These are phyloP conservation scores for Portevinia maculata DNA, from an alignment of 2,888 invertebrate genomes.

Conservation along the genomic window DNA sequence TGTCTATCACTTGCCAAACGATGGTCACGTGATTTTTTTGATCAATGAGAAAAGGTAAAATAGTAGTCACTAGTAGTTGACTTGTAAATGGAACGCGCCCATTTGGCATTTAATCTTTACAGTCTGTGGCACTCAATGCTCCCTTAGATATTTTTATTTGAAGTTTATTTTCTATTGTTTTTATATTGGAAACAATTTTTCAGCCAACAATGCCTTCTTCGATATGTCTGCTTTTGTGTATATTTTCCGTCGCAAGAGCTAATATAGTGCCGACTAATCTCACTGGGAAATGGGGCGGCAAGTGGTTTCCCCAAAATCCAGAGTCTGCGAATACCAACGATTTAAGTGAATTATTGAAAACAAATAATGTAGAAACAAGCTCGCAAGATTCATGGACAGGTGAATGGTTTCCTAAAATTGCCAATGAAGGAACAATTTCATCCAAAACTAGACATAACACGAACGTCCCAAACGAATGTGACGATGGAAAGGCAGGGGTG, in stretches of 20 bases:
- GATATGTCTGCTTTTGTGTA: too few relatives aligned
- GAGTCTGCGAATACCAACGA: constrained; percentile 59
- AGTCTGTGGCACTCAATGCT: too few relatives aligned
- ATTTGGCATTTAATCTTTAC: too few relatives aligned
- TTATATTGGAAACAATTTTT: too few relatives aligned
- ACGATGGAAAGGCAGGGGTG: constrained; percentile 86
- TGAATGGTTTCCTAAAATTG: constrained; percentile 77
- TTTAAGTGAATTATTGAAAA: constrained; percentile 32
- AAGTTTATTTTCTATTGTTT: too few relatives aligned
- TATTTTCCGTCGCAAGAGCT: not conserved
- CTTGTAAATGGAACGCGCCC: too few relatives aligned
- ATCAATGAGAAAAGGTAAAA: too few relatives aligned
- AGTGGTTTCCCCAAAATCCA: constrained; percentile 82
- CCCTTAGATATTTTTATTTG: too few relatives aligned
- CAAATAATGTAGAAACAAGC: not conserved
- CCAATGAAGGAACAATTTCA: constrained; percentile 1
- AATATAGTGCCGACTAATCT: constrained; percentile 7
- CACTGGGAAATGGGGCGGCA: constrained; percentile 79
- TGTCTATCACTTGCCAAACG: too few relatives aligned
- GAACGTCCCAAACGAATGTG: constrained; percentile 83
- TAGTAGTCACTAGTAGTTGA: too few relatives aligned
- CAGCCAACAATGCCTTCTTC: not conserved
- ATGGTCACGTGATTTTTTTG: too few relatives aligned
- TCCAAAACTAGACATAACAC: constrained; percentile 6
- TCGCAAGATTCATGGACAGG: constrained; percentile 67